Conservation (phyloP, 2,113 vertebrate genomes). For the Campylorhamphus procurvoides region DNA sequence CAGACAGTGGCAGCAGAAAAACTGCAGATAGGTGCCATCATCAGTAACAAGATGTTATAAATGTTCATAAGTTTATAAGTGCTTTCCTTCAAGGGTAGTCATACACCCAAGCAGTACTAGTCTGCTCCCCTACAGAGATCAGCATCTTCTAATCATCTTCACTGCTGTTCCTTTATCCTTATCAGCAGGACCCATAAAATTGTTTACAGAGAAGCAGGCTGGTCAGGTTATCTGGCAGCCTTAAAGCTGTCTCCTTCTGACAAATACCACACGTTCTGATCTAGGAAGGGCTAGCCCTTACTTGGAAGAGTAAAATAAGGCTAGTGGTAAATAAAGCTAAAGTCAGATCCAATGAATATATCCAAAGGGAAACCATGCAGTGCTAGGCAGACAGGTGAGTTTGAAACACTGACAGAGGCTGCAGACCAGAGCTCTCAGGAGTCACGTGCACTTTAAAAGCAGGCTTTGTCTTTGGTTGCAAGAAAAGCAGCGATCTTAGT, state of each 20-base stretch:
- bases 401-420: background rate
- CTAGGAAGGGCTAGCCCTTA: background rate
- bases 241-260: background rate
- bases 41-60: background rate
- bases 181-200: background rate
- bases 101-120: background rate
- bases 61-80: background rate
- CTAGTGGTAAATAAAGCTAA: background rate
- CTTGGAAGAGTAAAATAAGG: background rate
- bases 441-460: accelerated
- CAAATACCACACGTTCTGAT: background rate
- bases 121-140: background rate
- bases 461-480: background rate
- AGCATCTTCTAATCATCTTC: background rate
- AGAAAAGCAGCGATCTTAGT: background rate
- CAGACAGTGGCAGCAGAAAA: background rate
- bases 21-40: background rate
- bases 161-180: background rate
- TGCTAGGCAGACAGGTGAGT: background rate
- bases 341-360: background rate
- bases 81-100: background rate
- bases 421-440: background rate
- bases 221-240: background rate
- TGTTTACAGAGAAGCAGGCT: background rate
- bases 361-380: background rate